Evolutionary conservation across 2,113 vertebrate species (phyloP).

Genomic region (Psophia crepitans): DNA sequence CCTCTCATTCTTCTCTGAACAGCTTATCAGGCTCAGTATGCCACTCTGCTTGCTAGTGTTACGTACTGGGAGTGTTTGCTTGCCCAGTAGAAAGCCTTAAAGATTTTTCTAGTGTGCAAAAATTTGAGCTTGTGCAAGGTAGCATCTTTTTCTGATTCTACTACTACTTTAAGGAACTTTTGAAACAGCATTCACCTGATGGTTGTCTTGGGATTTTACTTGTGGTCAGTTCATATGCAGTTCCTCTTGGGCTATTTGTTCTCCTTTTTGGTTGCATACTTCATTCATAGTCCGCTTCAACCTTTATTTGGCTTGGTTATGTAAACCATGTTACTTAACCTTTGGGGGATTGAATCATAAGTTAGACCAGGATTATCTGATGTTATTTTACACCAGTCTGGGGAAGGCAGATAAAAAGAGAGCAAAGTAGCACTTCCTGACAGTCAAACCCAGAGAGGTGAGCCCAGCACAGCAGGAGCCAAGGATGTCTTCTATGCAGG

Average conservation of each 20-base stretch:
- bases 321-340: background rate
- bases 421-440: background rate
- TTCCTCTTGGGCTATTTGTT: background rate
- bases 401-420: background rate
- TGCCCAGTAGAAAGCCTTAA: background rate
- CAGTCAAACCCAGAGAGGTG: background rate
- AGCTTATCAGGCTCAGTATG: background rate
- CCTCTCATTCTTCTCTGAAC: background rate
- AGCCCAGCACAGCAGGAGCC: background rate
- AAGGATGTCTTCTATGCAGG: background rate
- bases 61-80: background rate
- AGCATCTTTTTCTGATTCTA: background rate
- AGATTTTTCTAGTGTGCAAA: background rate
- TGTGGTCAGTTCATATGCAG: background rate
- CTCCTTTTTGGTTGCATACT: background rate
- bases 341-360: background rate
- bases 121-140: background rate
- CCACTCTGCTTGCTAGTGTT: accelerated
- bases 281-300: background rate
- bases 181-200: background rate
- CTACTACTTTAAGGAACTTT: background rate
- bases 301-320: background rate
- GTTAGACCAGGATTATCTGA: background rate
- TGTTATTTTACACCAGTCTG: background rate
- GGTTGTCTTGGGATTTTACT: background rate